A percentile compares a stretch with the other conserved stretches of the same genome.
Evolutionary conservation across 2,888 invertebrate genomes (phyloP).

Genomic region (Sericinus montela): DNA sequence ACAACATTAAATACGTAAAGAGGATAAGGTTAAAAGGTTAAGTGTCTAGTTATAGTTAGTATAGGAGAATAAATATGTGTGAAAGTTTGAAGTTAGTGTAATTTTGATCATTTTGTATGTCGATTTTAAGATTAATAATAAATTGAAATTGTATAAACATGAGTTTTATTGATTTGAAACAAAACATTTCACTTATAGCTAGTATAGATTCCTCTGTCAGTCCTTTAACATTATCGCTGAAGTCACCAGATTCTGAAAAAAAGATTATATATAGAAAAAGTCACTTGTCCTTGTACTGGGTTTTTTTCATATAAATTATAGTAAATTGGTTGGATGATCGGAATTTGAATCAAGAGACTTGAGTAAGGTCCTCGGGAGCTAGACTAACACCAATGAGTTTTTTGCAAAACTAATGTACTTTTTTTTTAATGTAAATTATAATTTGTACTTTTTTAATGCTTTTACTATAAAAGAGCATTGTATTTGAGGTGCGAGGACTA

Average conservation of each 20-base stretch:
- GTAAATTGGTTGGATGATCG: no score
- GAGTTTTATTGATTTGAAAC: slow-evolving; percentile 31
- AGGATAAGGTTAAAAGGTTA: slow-evolving; percentile 20
- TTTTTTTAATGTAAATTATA: no score
- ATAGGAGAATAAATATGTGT: slow-evolving; percentile 4
- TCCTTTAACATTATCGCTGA: slow-evolving; percentile 64
- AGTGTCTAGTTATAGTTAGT: slow-evolving; percentile 6
- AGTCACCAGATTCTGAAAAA: slow-evolving; percentile 54
- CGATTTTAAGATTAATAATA: slow-evolving; percentile 39
- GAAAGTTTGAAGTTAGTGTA: slow-evolving; percentile 24
- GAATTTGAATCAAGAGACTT: no score
- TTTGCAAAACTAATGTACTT: no score
- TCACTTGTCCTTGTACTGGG: no score
- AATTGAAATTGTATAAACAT: slow-evolving; percentile 30
- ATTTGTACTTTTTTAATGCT: no score
- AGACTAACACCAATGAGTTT: no score
- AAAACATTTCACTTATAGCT: not conserved
- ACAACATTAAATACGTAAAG: slow-evolving; percentile 25
- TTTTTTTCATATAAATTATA: no score
- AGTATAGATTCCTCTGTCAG: slow-evolving; percentile 27
- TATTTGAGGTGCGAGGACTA: no score
- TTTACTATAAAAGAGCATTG: no score
- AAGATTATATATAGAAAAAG: slow-evolving; percentile 14
- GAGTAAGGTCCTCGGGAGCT: no score
- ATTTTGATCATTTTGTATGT: slow-evolving; percentile 43